Conservation (phyloP, 2,797 vertebrate species). For the Periophthalmus magnuspinnatus region DNA sequence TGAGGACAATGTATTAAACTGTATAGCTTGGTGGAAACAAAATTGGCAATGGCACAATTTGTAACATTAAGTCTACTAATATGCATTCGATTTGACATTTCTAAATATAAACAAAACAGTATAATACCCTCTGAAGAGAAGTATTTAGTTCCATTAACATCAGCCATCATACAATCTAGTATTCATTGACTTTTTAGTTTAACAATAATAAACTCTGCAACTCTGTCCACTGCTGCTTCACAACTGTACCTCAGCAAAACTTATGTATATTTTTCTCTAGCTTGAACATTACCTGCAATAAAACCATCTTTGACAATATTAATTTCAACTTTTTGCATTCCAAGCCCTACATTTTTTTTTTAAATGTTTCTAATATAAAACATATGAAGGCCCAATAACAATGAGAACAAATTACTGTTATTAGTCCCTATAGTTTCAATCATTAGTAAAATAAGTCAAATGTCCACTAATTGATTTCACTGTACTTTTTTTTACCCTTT, state of each 20-base stretch:
- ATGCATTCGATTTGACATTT: neutral
- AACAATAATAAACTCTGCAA: neutral
- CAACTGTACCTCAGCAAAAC: constrained; percentile 8
- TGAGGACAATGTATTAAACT: neutral
- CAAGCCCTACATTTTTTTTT: neutral
- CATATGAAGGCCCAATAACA: constrained; percentile 10
- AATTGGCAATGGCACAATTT: too few relatives aligned
- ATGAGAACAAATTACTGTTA: constrained; percentile 22
- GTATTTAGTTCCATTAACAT: neutral
- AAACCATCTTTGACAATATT: constrained; percentile 14
- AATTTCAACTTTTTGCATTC: constrained; percentile 12
- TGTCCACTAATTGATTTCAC: constrained; percentile 36
- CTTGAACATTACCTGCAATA: constrained; percentile 38
- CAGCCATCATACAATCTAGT: constrained; percentile 9
- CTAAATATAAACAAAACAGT: neutral
- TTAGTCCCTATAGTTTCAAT: constrained; percentile 21
- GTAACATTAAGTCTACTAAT: neutral
- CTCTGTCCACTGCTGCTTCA: constrained; percentile 6
- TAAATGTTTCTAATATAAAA: constrained; percentile 13
- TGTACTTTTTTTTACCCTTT: constrained; percentile 57
- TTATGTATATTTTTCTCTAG: neutral
- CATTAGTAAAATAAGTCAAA: constrained; percentile 17
- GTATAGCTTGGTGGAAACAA: constrained; percentile 4
- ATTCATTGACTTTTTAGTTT: constrained; percentile 13
- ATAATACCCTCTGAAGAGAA: neutral